Percentiles rank a stretch among this genome's conserved stretches.
These are phyloP conservation scores for Tadarida brasiliensis DNA, from an alignment of 2,797 vertebrate species.

Conservation along the genomic window DNA sequence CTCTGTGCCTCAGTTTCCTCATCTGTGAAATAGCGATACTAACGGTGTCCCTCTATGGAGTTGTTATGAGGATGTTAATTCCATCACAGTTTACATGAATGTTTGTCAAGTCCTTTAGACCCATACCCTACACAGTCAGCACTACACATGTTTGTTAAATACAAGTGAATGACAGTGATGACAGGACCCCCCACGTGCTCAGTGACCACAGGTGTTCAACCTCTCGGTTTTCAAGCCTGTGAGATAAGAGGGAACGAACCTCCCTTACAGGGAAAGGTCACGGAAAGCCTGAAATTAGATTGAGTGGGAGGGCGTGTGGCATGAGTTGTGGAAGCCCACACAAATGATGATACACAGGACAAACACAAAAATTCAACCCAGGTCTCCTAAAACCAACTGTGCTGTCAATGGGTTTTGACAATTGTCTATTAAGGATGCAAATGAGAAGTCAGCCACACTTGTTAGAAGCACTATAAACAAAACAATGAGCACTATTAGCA, in stretches of 20 bases:
- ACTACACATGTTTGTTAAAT: not conserved
- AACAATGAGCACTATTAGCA: slow-evolving; percentile 69
- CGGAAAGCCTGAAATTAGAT: not conserved
- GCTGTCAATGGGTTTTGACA: slow-evolving; percentile 39
- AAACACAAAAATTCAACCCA: not conserved
- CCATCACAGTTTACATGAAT: not conserved
- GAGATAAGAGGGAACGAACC: not conserved
- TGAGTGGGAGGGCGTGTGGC: not conserved
- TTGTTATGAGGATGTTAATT: not conserved
- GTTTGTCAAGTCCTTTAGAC: not conserved
- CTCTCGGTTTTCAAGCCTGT: not conserved
- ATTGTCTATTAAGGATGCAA: slow-evolving; percentile 67
- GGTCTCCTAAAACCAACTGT: slow-evolving; percentile 38
- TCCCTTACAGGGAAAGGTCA: not conserved
- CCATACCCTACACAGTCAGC: not conserved
- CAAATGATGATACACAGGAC: not conserved
- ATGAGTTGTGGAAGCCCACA: not conserved
- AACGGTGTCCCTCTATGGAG: not conserved
- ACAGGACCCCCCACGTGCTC: not conserved
- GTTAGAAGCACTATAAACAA: slow-evolving; percentile 64
- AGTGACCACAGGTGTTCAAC: not conserved
- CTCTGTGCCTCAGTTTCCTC: not conserved
- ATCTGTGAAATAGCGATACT: not conserved
- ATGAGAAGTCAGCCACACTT: slow-evolving; percentile 64
- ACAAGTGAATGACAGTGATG: not conserved